Percentiles rank a stretch among this genome's conserved stretches.
phyloP scores from a whole-genome alignment of 1,140 invertebrate genomes.

The Oncopeltus fasciatus region DNA sequence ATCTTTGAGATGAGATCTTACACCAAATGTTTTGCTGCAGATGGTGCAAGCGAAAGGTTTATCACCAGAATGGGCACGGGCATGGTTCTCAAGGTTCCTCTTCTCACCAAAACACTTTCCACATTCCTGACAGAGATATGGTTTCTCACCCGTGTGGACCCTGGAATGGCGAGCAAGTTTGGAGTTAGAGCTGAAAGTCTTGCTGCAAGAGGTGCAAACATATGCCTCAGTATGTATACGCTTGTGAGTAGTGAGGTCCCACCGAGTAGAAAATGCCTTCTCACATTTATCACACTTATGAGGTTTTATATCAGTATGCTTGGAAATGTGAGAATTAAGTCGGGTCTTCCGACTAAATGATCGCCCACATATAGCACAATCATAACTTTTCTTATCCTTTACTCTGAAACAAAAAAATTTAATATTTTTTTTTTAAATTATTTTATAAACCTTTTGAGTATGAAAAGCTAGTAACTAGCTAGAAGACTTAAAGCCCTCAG shows the following conservation, averaged over 20 bases:
- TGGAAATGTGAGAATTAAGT: conserved; percentile 21
- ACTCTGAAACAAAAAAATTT: conserved; percentile 5
- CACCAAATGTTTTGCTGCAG: conserved; percentile 32
- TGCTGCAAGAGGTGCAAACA: conserved; percentile 22
- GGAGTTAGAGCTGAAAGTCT: conserved; percentile 21
- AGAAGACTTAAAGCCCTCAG: no score
- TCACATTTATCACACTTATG: conserved; percentile 28
- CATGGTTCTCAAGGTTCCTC: conserved; percentile 35
- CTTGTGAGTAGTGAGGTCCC: conserved; percentile 33
- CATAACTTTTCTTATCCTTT: conserved; percentile 13
- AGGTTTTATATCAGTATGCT: conserved; percentile 21
- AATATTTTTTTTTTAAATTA: neutral
- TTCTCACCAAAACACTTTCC: conserved; percentile 36
- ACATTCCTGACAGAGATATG: conserved; percentile 35
- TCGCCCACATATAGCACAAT: conserved; percentile 17
- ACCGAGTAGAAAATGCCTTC: conserved; percentile 27
- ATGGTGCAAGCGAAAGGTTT: conserved; percentile 31
- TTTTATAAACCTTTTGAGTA: no score
- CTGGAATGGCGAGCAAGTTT: conserved; percentile 20
- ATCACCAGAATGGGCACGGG: conserved; percentile 30
- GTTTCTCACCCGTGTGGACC: conserved; percentile 31
- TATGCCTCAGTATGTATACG: conserved; percentile 35
- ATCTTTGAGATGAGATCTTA: conserved; percentile 17
- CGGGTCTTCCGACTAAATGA: conserved; percentile 15
- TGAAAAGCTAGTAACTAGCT: no score